These are phyloP conservation scores for Xylocopa sonorina DNA, from an alignment of 1,140 invertebrate genomes.

Conservation along the genomic window DNA sequence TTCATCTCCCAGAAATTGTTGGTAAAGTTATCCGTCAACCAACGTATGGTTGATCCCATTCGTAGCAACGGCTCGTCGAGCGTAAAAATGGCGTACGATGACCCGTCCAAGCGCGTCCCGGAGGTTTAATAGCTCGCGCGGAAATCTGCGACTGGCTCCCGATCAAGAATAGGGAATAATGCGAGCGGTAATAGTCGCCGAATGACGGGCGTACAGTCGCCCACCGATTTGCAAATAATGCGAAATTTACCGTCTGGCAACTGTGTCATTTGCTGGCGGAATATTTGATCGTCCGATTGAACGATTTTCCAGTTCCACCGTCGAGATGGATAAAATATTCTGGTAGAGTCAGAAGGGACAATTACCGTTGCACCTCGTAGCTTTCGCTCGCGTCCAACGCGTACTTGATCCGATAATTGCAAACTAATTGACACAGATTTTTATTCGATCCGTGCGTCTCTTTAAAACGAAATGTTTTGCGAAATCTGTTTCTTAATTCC, in stretches of 20 bases:
- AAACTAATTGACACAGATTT: neutral
- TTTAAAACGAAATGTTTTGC: too few relatives aligned
- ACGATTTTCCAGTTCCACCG: constrained; percentile 7
- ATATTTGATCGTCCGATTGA: constrained; percentile 40
- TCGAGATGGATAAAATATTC: constrained; percentile 36
- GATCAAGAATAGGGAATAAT: constrained; percentile 42
- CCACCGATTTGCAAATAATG: constrained; percentile 45
- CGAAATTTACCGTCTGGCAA: constrained; percentile 32
- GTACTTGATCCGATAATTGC: neutral
- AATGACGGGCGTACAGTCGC: constrained; percentile 10
- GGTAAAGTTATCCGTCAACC: too few relatives aligned
- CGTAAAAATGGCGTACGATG: neutral
- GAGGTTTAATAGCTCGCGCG: neutral
- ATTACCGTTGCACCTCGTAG: neutral
- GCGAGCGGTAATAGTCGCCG: constrained; percentile 16
- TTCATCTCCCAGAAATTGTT: too few relatives aligned
- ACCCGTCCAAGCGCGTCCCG: neutral
- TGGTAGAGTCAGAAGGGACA: neutral
- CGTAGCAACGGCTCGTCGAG: too few relatives aligned
- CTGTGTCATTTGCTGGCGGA: constrained; percentile 31
- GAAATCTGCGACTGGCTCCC: constrained; percentile 7
- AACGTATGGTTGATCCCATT: too few relatives aligned
- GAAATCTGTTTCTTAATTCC: neutral
- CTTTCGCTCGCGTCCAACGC: neutral
- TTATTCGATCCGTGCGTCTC: too few relatives aligned